Percentiles rank a stretch among this genome's conserved stretches.
phyloP scores from a whole-genome alignment of 2,113 vertebrate genomes.

The Gnathonemus longibarbis region DNA sequence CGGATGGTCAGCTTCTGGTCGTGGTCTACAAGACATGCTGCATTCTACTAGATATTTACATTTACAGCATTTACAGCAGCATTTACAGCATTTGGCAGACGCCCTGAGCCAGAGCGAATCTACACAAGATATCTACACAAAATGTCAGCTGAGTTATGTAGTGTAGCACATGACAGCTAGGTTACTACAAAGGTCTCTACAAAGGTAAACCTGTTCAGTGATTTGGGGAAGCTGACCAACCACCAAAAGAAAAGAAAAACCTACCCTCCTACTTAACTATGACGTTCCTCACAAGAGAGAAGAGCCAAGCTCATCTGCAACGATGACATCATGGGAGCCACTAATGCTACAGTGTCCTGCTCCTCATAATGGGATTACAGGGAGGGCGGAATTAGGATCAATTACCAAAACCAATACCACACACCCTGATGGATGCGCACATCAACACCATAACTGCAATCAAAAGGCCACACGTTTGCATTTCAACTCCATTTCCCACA shows the following conservation, averaged over 20 bases:
- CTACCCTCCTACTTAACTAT: background rate
- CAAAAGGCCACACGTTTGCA: background rate
- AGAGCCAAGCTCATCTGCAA: background rate
- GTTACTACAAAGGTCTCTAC: too few relatives aligned
- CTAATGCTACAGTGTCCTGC: background rate
- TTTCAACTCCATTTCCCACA: background rate
- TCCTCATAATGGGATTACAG: constrained; percentile 1
- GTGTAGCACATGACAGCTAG: background rate
- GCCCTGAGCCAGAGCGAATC: too few relatives aligned
- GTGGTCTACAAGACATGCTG: background rate
- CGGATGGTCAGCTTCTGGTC: background rate
- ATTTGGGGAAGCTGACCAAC: background rate
- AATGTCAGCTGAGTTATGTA: background rate
- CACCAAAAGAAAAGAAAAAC: background rate
- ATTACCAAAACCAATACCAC: background rate
- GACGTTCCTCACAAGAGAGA: background rate
- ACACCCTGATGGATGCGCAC: background rate
- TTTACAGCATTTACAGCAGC: too few relatives aligned
- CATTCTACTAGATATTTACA: background rate
- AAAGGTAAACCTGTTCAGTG: background rate
- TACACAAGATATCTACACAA: background rate
- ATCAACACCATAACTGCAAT: background rate
- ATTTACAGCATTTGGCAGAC: too few relatives aligned
- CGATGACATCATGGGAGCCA: background rate
- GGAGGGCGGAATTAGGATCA: background rate